Base-by-base conservation (phyloP, 2,888 invertebrate genomes). In the Tuberolachnus salignus region DNA sequence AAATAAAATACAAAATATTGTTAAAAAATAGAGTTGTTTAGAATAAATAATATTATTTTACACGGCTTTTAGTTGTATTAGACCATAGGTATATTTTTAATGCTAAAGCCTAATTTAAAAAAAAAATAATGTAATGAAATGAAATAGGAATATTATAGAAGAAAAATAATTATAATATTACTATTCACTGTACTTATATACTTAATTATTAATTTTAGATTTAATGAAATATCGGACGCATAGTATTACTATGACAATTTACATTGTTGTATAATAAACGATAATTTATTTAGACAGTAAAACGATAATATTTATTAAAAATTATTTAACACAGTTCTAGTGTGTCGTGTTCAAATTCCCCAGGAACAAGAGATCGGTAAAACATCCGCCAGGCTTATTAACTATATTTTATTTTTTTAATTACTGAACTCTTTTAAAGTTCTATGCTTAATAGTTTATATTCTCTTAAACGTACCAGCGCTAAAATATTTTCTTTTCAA, bases 21-120 rank as follows among this genome's bases (percentile, higher is more conserved):
- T 61, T 51, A 49, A 61, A 34, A 72, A 72, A 61, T 51, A 53
- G 1, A 46, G 8, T 72, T 49, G 49, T 63, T 51, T 21, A 51
- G 51, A 51, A 53, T 53, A 73, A 19, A 21, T 26, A 21, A 34
- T 34, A 34, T 34, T 34, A 34, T 34, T 34, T 4, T 34, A 34
- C 3, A 34, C 34, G 34, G 34, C 34, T 34, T 34, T 34, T 34
- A n/a, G n/a, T n/a, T n/a, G n/a, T n/a, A n/a, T n/a, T n/a, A 34
- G 3, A 34, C 34, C 34, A 13, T 51, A 34, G 55, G 16, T 55
- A 55, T 34, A 34, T 34, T 34, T 34, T 34, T 34, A 34, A n/a
- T n/a, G n/a, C 6, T 34, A 34, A 34, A 3, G 34, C 34, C 6
- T 34, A 34, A 34, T 4, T 34, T n/a, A 34, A 34, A 4, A 34